Evolutionary conservation across 2,888 invertebrate genomes (phyloP).

Genomic region (Halocaridina rubra): DNA sequence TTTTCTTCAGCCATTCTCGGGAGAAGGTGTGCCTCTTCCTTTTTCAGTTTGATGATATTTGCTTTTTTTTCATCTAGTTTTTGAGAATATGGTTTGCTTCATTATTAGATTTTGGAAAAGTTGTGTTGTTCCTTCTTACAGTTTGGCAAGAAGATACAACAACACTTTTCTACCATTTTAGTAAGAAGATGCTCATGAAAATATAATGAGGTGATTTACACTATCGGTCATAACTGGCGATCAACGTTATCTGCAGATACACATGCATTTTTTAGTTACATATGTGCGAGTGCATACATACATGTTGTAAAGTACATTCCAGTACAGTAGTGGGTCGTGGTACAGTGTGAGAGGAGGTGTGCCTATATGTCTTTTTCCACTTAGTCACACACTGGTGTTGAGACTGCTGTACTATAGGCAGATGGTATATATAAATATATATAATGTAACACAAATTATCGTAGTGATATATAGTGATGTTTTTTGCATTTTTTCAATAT

Average conservation of each 20-base stretch:
- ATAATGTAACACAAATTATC: too few species aligned
- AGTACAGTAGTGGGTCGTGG: slow-evolving; percentile 7
- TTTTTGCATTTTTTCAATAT: background rate
- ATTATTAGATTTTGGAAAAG: too few species aligned
- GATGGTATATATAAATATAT: too few species aligned
- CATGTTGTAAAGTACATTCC: slow-evolving; percentile 38
- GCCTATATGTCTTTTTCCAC: background rate
- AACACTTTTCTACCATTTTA: too few species aligned
- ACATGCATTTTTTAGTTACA: background rate
- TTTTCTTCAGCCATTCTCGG: too few species aligned
- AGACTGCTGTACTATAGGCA: background rate
- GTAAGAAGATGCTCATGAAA: background rate
- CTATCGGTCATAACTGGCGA: background rate
- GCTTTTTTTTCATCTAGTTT: too few species aligned
- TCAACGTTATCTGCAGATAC: too few species aligned
- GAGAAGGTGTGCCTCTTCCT: too few species aligned
- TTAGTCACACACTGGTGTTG: background rate
- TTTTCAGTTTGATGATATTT: too few species aligned
- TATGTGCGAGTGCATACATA: background rate
- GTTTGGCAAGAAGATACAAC: too few species aligned
- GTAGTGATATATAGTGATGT: background rate
- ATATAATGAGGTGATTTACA: background rate
- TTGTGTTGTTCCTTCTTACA: too few species aligned
- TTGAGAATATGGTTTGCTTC: too few species aligned
- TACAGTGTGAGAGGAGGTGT: background rate